Percentiles rank a stretch among this genome's conserved stretches.
These are phyloP conservation scores for Sceloporus tristichus DNA, from an alignment of 2,113 vertebrate species.

Conservation along the genomic window DNA sequence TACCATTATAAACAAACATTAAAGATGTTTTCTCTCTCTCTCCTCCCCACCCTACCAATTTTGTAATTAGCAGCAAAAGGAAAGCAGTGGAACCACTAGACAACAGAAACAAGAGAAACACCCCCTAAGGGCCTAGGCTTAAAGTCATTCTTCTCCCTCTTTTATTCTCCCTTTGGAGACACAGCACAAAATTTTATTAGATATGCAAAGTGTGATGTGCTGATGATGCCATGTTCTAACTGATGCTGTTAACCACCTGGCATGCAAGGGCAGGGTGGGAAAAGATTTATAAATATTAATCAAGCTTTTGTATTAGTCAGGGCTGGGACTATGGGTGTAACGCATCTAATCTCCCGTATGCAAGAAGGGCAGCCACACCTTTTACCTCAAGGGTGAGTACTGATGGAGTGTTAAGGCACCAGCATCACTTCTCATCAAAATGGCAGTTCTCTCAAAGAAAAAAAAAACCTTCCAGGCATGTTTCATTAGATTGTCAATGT, in stretches of 20 bases:
- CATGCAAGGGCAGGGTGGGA: constrained; percentile 5
- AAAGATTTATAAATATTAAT: constrained; percentile 20
- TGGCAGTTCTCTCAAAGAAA: background rate
- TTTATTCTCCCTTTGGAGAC: background rate
- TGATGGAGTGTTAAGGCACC: background rate
- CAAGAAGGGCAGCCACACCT: constrained; percentile 8
- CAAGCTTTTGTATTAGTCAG: constrained; percentile 13
- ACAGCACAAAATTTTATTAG: background rate
- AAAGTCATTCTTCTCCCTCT: background rate
- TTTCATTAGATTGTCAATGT: background rate
- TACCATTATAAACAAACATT: fast-evolving
- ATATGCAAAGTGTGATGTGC: background rate
- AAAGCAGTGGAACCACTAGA: background rate
- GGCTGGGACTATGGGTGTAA: background rate
- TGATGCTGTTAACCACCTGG: background rate
- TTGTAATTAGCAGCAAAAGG: background rate
- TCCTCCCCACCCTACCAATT: background rate
- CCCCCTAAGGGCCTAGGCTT: background rate
- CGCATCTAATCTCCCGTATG: background rate
- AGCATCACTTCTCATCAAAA: background rate
- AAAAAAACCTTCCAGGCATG: background rate
- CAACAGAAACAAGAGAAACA: constrained; percentile 8
- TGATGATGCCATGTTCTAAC: fast-evolving
- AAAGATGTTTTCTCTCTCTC: background rate
- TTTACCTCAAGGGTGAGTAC: background rate